Percentiles rank a stretch among this genome's conserved stretches.
Evolutionary conservation across 2,888 invertebrate species (phyloP).

Genomic region (Coleophora flavipennella): DNA sequence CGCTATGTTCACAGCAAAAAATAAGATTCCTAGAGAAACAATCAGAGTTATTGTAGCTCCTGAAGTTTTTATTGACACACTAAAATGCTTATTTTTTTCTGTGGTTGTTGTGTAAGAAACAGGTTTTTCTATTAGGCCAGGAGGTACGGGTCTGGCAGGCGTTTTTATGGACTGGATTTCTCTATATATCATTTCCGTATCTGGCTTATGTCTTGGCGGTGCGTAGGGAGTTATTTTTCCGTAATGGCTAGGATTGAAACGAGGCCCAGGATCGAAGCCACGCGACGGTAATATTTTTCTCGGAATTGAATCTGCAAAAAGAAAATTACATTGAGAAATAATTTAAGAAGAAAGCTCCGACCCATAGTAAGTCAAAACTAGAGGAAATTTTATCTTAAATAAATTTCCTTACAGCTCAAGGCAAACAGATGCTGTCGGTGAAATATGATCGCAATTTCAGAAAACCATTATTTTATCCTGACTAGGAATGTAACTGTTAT

Average conservation of each 20-base stretch:
- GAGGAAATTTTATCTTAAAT: no score
- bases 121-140: constrained; percentile 45
- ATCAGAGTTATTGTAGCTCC: constrained; percentile 76
- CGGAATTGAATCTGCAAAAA: constrained; percentile 37
- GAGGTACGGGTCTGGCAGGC: constrained; percentile 39
- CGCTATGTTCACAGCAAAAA: constrained; percentile 81
- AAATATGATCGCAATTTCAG: neutral
- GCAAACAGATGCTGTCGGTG: no score
- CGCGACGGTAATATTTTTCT: constrained; percentile 37
- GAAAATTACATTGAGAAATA: neutral
- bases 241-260: constrained; percentile 34
- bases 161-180: constrained; percentile 57
- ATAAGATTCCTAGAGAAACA: constrained; percentile 77
- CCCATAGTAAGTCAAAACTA: no score
- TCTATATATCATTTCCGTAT: constrained; percentile 43
- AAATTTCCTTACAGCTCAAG: no score
- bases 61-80: constrained; percentile 64
- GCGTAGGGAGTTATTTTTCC: constrained; percentile 34
- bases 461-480: neutral
- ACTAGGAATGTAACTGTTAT: no score
- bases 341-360: no score
- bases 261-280: constrained; percentile 28
- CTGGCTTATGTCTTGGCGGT: constrained; percentile 20
- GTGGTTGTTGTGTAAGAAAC: constrained; percentile 21
- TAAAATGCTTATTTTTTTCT: constrained; percentile 27